Evolutionary conservation across 1,140 invertebrate genomes (phyloP), one percentile per base, ranked within the genome.

Genomic region (Saccostrea glomerata): DNA sequence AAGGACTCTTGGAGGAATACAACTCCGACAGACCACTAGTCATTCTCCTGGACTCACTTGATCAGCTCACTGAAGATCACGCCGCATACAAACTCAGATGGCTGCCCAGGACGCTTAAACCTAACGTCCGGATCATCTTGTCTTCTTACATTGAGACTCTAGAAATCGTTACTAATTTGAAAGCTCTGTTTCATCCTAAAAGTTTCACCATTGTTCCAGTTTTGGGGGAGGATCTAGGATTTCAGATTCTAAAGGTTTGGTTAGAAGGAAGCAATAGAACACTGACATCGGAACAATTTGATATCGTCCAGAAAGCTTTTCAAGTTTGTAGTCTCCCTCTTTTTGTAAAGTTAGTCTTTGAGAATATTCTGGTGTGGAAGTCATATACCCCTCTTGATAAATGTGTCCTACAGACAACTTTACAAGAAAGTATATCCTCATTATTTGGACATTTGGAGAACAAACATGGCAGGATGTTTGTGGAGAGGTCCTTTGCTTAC

Each of bases 391-490:
- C 87, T 9, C 73, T 90, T 0, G 86, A 91, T 17, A 55, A 86
- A 23, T 90, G 87, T 73, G 85, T 86, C n/a, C 90, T 94, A 15
- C 87, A 88, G 13, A 85, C 63, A 20, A 91, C 90, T n/a, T 88
- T 94, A 0, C 98, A 98, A 97, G 98, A 99, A 92, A 98, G 97
- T 15, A 99, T 99, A 91, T 98, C 98, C 97, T 97, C 98, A 96
- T 95, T 94, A 55, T 91, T 93, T 83, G 87, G 89, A n/a, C 85
- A 90, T 13, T 56, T 93, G 6, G 92, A 94, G 85, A 87, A 87
- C 36, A 91, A 92, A 82, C 92, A 93, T 87, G 93, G 92, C 0
- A 30, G 88, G 20, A 87, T 90, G 13, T 90, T 93, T 54, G 93
- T 94, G 17, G 87, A 82, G 0, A 88, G 92, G 40, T 87, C 92